Evolutionary conservation across 2,888 invertebrate genomes (phyloP).

Genomic region (Hypselothyrea guttata): DNA sequence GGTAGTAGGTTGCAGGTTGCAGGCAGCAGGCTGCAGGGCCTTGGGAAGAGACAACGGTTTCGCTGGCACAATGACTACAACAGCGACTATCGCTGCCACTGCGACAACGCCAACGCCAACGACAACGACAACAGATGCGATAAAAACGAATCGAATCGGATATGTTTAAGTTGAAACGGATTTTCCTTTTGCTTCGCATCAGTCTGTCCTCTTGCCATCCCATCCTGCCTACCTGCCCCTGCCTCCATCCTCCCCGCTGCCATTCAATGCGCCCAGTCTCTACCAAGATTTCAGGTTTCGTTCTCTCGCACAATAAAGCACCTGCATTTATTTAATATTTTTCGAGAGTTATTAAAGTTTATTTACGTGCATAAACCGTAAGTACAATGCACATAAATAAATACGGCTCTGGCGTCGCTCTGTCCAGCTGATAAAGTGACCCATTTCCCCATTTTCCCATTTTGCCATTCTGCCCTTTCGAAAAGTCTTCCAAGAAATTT

Average conservation of each 20-base stretch:
- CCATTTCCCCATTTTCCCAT: too few relatives aligned
- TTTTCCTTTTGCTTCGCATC: conserved; percentile 28
- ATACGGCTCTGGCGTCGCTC: background rate
- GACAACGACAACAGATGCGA: conserved; percentile 39
- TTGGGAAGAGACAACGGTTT: conserved; percentile 2
- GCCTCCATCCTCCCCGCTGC: background rate
- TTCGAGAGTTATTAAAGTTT: conserved; percentile 18
- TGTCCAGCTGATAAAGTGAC: too few relatives aligned
- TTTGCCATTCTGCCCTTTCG: too few relatives aligned
- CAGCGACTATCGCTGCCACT: background rate
- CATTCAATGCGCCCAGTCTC: background rate
- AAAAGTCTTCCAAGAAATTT: too few relatives aligned
- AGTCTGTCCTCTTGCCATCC: background rate
- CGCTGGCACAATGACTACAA: background rate
- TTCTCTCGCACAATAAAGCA: conserved; percentile 10
- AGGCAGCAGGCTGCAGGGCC: too few relatives aligned
- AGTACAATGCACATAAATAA: background rate
- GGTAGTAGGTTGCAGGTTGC: background rate
- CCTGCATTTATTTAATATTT: conserved; percentile 24
- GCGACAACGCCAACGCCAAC: background rate
- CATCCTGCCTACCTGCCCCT: too few relatives aligned
- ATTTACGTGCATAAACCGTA: conserved; percentile 1
- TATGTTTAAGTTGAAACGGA: conserved; percentile 67
- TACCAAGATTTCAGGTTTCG: too few relatives aligned
- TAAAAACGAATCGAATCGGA: conserved; percentile 63